Conservation (phyloP, 1,140 invertebrate genomes). For the Pachyrhynchus sulphureomaculatus region DNA sequence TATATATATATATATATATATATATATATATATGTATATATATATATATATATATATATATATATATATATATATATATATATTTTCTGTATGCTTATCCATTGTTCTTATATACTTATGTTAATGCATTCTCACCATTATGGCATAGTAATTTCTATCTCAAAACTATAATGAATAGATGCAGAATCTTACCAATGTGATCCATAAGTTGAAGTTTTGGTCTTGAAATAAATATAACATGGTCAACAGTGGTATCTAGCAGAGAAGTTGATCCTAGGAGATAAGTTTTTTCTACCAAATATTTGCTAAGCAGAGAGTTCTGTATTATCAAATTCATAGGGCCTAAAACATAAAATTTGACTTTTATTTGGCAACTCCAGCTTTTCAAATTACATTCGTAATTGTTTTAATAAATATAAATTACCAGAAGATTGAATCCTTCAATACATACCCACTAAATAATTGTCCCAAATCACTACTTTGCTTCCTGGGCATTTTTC, state of each 20-base stretch:
- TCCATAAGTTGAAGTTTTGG: slow-evolving; percentile 84
- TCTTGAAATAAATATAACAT: slow-evolving; percentile 88
- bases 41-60: no score
- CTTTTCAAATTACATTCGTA: no score
- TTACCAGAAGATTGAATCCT: background rate
- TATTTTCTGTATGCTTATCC: no score
- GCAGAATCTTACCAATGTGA: slow-evolving; percentile 56
- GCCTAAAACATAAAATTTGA: slow-evolving; percentile 14
- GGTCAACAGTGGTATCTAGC: slow-evolving; percentile 69
- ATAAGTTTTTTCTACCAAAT: slow-evolving; percentile 78
- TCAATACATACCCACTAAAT: slow-evolving; percentile 65
- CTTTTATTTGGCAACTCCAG: no score
- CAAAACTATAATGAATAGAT: no score
- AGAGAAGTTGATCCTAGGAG: slow-evolving; percentile 68
- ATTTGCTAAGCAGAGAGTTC: slow-evolving; percentile 75
- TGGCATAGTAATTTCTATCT: no score
- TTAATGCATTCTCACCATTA: no score
- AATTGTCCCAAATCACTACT: slow-evolving; percentile 90
- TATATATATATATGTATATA: no score
- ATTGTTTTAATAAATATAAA: no score
- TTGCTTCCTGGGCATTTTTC: slow-evolving; percentile 86
- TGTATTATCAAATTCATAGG: slow-evolving; percentile 85
- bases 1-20: no score
- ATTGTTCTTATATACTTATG: no score
- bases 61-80: no score